Evolutionary conservation across 2,113 vertebrate genomes (phyloP), one percentile per base, ranked within the genome.

Genomic region (Willisornis vidua): DNA sequence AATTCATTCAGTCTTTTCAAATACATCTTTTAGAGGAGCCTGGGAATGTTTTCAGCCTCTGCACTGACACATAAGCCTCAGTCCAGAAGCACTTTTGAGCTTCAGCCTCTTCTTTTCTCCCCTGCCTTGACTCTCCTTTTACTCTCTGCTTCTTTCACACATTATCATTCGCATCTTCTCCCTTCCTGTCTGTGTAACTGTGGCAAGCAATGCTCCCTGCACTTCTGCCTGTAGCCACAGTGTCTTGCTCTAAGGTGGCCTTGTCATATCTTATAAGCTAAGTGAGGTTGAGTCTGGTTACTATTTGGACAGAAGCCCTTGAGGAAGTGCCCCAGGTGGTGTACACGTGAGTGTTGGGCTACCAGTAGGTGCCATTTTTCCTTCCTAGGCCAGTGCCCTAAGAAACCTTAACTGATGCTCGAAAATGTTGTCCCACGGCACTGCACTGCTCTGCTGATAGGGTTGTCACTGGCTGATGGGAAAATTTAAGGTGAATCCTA

Each of bases 1-100:
- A 93, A 95, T 92, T 93, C 85, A 92, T 89, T 86, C 92, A 78
- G 15, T 78, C 52, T 86, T 72, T 94, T 78, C 70, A 92, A 92
- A 94, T 61, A 57, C 71, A 25, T 17, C 22, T 70, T 90, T 96
- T 57, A 90, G 79, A 93, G 7, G 25, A 94, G 68, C 52, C n/a
- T 76, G 51, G 31, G 43, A 91, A 62, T 46, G 48, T 87, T 93
- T 94, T 87, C 62, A 87, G 31, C 17, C 11, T 46, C 63, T 77
- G 29, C 41, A 86, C 39, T 39, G 71, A 46, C 28, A 70, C 13
- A 31, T 26, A 72, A 74, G 8, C 35, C 72, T 78, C 19, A 49
- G 9, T 88, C 57, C 72, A 92, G 70, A 92, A 68, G 13, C 19
- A 37, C 9, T 61, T 66, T 74, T 77, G 70, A 59, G 12, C 67